Percentiles rank a stretch among this genome's conserved stretches.
phyloP scores from a whole-genome alignment of 2,113 vertebrate genomes.

The Myxocyprinus asiaticus region DNA sequence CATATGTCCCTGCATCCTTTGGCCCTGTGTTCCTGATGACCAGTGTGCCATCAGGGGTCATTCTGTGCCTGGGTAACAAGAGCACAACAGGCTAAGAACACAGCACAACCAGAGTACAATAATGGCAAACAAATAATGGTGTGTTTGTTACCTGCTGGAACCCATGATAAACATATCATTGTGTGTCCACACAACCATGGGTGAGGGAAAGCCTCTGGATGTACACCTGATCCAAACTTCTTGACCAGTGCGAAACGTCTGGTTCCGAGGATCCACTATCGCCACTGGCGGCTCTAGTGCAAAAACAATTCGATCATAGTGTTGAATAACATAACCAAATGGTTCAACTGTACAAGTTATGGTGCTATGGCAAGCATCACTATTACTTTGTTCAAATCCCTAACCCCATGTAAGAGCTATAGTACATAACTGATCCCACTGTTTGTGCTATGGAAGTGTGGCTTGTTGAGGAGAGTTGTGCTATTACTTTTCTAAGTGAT shows the following conservation, averaged over 20 bases:
- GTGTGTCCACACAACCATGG: conserved; percentile 86
- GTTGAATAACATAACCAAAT: neutral
- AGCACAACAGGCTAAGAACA: neutral
- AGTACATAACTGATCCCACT: too few species aligned
- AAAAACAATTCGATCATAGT: neutral
- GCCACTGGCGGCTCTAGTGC: conserved; percentile 82
- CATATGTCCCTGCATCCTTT: conserved; percentile 86
- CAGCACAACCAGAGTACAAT: neutral
- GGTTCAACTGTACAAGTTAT: too few species aligned
- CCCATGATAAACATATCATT: conserved; percentile 86
- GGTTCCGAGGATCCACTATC: conserved; percentile 83
- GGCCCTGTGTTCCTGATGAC: conserved; percentile 79
- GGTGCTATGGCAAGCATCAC: too few species aligned
- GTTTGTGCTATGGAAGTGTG: too few species aligned
- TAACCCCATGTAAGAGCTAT: too few species aligned
- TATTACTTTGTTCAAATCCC: too few species aligned
- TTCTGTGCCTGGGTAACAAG: conserved; percentile 75
- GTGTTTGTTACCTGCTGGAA: conserved; percentile 80
- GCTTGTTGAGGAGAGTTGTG: too few species aligned
- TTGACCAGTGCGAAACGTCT: conserved; percentile 84
- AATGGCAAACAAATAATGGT: neutral
- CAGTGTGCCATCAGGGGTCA: conserved; percentile 85
- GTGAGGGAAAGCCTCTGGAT: conserved; percentile 84
- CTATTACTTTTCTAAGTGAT: too few species aligned
- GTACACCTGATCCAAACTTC: conserved; percentile 88